Percentiles rank a stretch among this genome's conserved stretches.
Conservation (phyloP, 2,888 invertebrate species). For the Drosophila imparisetae region DNA sequence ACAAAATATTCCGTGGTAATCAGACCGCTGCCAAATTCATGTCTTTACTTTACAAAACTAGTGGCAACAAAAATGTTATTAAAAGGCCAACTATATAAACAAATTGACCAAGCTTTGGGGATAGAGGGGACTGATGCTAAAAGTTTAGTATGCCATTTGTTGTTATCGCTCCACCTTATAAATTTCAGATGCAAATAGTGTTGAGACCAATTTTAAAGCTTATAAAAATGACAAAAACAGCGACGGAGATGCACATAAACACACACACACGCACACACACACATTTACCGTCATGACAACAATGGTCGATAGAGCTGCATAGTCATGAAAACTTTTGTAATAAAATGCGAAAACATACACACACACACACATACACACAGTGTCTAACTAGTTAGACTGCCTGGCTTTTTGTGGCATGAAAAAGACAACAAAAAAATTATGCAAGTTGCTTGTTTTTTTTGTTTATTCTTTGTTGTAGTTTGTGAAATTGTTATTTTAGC, state of each 20-base stretch:
- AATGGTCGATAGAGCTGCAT: conserved; percentile 53
- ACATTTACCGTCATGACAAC: conserved; percentile 40
- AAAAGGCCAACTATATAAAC: conserved; percentile 36
- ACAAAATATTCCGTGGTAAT: conserved; percentile 23
- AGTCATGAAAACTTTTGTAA: conserved; percentile 77
- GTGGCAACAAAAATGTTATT: conserved; percentile 42
- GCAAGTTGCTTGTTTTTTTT: conserved; percentile 57
- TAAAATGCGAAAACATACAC: conserved; percentile 65
- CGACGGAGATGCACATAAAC: conserved; percentile 22
- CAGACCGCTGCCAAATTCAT: conserved; percentile 15
- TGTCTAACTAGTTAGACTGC: conserved; percentile 3
- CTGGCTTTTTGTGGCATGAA: conserved; percentile 59
- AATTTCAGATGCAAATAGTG: conserved; percentile 58
- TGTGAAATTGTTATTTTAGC: conserved; percentile 49
- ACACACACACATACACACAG: conserved; percentile 23
- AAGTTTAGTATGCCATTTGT: conserved; percentile 29
- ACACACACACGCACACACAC: neutral
- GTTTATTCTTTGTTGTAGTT: conserved; percentile 33
- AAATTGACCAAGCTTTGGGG: conserved; percentile 32
- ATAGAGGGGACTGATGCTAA: neutral
- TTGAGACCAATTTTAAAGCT: conserved; percentile 51
- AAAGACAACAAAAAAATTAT: conserved; percentile 60
- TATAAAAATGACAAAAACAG: conserved; percentile 72
- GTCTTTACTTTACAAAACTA: conserved; percentile 14
- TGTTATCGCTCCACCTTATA: conserved; percentile 50